These are phyloP conservation scores for Protonibea diacanthus DNA, from an alignment of 2,797 vertebrate genomes.

Conservation along the genomic window DNA sequence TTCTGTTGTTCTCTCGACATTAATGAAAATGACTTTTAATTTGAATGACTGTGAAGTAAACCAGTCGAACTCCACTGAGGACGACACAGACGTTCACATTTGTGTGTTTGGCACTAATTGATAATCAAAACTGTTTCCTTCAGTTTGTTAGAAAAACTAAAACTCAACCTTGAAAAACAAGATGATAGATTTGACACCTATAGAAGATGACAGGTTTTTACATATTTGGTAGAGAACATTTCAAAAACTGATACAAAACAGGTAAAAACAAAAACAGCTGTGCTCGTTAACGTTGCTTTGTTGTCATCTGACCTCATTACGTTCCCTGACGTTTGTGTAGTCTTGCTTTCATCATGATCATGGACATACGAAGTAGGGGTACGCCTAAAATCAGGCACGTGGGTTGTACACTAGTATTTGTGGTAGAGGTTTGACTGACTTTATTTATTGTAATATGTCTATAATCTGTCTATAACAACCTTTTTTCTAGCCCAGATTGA, in stretches of 20 bases:
- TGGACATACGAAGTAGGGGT: no score
- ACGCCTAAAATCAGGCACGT: no score
- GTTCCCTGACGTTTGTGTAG: background rate
- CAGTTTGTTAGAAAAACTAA: background rate
- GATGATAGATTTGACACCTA: background rate
- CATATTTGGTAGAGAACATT: background rate
- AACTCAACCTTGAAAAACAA: background rate
- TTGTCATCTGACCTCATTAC: slow-evolving; percentile 4
- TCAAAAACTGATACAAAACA: slow-evolving; percentile 5
- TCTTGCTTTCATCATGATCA: background rate
- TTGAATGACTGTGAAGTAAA: background rate
- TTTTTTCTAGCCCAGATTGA: no score
- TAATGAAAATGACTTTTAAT: no score
- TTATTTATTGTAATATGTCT: no score
- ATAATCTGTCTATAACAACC: no score
- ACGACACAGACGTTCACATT: background rate
- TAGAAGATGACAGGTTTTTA: background rate
- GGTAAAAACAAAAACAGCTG: background rate
- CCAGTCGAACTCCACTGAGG: background rate
- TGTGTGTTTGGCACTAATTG: background rate
- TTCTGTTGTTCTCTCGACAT: no score
- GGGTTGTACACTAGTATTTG: no score
- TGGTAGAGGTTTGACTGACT: no score
- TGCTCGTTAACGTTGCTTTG: background rate
- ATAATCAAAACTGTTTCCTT: background rate